Evolutionary conservation across 2,797 vertebrate genomes (phyloP).

Genomic region (Peromyscus attwateri): DNA sequence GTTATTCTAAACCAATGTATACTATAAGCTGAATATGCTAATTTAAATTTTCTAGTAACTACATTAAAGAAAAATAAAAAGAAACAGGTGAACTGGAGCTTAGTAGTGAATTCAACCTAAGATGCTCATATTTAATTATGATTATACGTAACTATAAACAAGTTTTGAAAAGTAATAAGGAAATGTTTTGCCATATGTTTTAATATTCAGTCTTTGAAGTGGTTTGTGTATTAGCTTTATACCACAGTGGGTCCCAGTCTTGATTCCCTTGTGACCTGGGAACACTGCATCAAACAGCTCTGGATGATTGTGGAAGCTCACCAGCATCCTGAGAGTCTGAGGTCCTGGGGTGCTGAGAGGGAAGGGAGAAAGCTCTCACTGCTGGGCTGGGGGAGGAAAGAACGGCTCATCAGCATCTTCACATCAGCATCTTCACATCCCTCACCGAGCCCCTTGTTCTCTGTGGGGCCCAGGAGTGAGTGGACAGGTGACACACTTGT

Average conservation of each 20-base stretch:
- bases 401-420: background rate
- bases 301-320: background rate
- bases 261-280: background rate
- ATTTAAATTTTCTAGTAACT: background rate
- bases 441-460: background rate
- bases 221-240: background rate
- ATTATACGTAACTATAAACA: background rate
- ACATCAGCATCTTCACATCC: background rate
- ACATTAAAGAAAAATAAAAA: background rate
- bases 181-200: background rate
- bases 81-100: slow-evolving; percentile 1
- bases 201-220: background rate
- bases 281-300: background rate
- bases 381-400: background rate
- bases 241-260: background rate
- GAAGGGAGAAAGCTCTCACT: background rate
- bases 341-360: background rate
- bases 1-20: background rate
- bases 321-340: background rate
- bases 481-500: background rate
- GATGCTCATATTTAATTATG: background rate
- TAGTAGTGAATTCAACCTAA: background rate
- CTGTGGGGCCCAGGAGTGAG: background rate
- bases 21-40: fast-evolving
- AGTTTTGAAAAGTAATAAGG: background rate